A percentile compares a stretch with the other conserved stretches of the same genome.
Conservation (phyloP, 2,888 invertebrate genomes). For the Cephus nigrinus region DNA sequence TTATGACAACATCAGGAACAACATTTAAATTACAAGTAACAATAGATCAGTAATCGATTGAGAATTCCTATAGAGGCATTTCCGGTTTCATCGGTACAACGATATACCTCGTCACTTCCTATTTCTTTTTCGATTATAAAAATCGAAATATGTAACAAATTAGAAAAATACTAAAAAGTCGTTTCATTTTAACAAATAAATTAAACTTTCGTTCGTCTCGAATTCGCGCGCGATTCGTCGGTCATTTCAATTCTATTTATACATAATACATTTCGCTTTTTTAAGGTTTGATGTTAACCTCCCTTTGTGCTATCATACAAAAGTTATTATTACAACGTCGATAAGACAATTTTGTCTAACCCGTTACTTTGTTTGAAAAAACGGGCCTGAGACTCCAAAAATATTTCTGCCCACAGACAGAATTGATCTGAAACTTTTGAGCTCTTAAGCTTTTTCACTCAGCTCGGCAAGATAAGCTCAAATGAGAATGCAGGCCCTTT, state of each 20-base stretch:
- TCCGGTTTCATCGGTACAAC: not conserved
- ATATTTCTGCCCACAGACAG: not conserved
- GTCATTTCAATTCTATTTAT: not conserved
- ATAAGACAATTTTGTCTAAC: not conserved
- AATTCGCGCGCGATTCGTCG: not conserved
- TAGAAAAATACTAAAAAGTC: not conserved
- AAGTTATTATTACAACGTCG: not conserved
- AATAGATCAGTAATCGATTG: slow-evolving; percentile 5
- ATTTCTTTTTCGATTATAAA: not conserved
- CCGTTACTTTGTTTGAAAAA: not conserved
- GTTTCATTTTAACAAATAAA: not conserved
- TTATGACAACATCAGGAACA: not conserved
- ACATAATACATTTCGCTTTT: not conserved
- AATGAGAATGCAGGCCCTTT: not conserved
- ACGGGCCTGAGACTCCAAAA: not conserved
- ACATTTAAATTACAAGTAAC: not conserved
- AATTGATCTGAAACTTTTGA: not conserved
- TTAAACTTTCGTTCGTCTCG: not conserved
- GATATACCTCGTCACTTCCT: not conserved
- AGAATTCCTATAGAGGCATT: slow-evolving; percentile 5
- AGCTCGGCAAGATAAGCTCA: not conserved
- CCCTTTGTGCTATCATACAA: not conserved
- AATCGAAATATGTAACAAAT: not conserved
- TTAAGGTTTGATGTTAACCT: not conserved
- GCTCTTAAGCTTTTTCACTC: not conserved